Evolutionary conservation across 1,140 invertebrate species (phyloP).

Genomic region (Drosophila biarmipes): DNA sequence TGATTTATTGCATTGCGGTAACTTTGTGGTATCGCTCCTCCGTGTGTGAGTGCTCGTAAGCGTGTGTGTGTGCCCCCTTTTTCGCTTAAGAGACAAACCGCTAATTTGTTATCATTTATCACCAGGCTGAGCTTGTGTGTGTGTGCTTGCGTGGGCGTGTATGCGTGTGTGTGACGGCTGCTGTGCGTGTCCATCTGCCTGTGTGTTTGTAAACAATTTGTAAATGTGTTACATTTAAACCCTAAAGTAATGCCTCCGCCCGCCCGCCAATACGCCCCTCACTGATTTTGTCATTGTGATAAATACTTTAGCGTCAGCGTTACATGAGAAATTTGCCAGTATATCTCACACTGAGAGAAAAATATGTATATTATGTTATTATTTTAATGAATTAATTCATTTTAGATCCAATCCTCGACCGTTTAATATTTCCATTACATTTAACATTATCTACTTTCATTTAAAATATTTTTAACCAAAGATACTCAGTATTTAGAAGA

Average conservation of each 20-base stretch:
- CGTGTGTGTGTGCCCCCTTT: constrained; percentile 35
- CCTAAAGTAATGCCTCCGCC: constrained; percentile 65
- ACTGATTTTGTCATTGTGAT: constrained; percentile 76
- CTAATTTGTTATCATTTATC: constrained; percentile 79
- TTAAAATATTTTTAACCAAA: too few species aligned
- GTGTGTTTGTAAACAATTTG: constrained; percentile 72
- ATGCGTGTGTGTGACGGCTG: constrained; percentile 1
- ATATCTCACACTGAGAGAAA: constrained; percentile 2
- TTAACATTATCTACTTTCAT: too few species aligned
- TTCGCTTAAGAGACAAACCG: constrained; percentile 76
- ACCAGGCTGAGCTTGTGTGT: constrained; percentile 48
- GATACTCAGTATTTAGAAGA: too few species aligned
- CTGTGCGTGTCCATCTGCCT: constrained; percentile 28
- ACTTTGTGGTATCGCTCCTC: constrained; percentile 66
- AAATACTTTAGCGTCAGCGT: constrained; percentile 70
- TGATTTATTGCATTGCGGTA: constrained; percentile 77
- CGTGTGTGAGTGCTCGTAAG: background rate
- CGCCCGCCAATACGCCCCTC: constrained; percentile 16
- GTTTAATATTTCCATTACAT: too few species aligned
- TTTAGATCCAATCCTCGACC: too few species aligned
- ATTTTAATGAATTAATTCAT: too few species aligned
- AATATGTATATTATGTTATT: too few species aligned
- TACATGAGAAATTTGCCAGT: constrained; percentile 40
- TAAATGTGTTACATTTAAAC: constrained; percentile 78
- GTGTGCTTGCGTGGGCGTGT: background rate